Evolutionary conservation across 1,140 invertebrate species (phyloP), one percentile per base, ranked within the genome.

Genomic region (Drosophila sulfurigaster): DNA sequence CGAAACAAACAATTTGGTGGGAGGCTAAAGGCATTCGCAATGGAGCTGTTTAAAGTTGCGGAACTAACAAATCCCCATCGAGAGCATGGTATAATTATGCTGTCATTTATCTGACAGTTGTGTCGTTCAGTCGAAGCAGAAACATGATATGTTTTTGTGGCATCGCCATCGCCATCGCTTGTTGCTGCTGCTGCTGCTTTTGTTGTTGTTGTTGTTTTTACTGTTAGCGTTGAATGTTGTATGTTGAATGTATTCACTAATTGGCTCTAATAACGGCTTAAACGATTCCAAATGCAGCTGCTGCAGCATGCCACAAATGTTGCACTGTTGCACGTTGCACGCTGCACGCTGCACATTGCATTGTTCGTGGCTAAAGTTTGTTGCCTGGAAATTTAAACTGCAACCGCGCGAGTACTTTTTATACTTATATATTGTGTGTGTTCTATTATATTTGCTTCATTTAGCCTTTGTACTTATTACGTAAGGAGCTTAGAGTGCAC

Each of bases 221-320:
- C 7, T 51, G 35, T 35, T 20, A 64, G 57, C 58, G 52, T 67
- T 65, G 59, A 7, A 41, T 41, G 38, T n/a, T 41, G 20, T 10
- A 41, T 41, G 38, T 10, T 41, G 20, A 63, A 60, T 38, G 52
- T 62, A 60, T 57, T 59, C 43, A 75, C 73, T 81, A 81, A 81
- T 81, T 80, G 79, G 72, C 79, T 75, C 63, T 67, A 81, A 81
- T 72, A 79, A 66, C 62, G 63, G 78, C 72, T 79, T 76, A 76
- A 75, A 62, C 48, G 69, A 79, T 78, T 58, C 35, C 70, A 52
- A 60, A 66, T 28, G 48, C 58, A 51, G 30, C 57, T 32, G 28
- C n/a, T 52, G 11, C 28, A 30, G 20, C 16, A 10, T 5, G 48
- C 7, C 15, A 5, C 15, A 13, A 16, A 48, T 20, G 15, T 10